Conservation (phyloP, 1,140 invertebrate genomes). For the Acromyrmex charruanus region DNA sequence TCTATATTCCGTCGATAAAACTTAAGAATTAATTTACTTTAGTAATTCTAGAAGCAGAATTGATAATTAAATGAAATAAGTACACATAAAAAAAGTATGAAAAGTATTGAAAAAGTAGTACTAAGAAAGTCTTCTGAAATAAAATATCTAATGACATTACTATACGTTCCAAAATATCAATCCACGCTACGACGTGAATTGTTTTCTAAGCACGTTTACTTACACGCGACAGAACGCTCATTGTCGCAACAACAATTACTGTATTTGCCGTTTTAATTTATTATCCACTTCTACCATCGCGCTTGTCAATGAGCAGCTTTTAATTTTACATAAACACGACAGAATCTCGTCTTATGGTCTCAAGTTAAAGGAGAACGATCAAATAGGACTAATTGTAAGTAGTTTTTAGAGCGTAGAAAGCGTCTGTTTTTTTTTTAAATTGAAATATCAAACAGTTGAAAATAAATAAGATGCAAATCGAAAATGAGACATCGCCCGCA, state of each 20-base stretch:
- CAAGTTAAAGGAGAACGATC: background rate
- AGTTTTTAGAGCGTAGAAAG: background rate
- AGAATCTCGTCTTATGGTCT: background rate
- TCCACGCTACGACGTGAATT: background rate
- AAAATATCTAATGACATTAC: background rate
- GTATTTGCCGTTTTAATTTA: slow-evolving; percentile 32
- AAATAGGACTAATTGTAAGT: background rate
- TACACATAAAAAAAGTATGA: background rate
- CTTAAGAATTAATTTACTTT: background rate
- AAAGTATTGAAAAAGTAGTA: background rate
- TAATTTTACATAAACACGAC: slow-evolving; percentile 38
- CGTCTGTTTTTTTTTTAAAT: background rate
- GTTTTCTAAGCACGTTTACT: slow-evolving; percentile 22
- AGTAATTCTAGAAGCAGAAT: slow-evolving; percentile 8
- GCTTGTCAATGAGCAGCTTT: slow-evolving; percentile 38
- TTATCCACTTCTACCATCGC: background rate
- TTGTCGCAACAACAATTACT: slow-evolving; percentile 41
- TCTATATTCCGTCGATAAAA: background rate
- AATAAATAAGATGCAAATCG: slow-evolving; percentile 34
- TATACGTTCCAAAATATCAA: background rate
- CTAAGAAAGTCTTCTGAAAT: background rate
- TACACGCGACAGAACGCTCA: background rate
- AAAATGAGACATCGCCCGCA: slow-evolving; percentile 32
- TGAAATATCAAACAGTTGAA: background rate
- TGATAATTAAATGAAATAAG: background rate